Evolutionary conservation across 2,888 invertebrate genomes (phyloP).

Genomic region (Cantharis lateralis): DNA sequence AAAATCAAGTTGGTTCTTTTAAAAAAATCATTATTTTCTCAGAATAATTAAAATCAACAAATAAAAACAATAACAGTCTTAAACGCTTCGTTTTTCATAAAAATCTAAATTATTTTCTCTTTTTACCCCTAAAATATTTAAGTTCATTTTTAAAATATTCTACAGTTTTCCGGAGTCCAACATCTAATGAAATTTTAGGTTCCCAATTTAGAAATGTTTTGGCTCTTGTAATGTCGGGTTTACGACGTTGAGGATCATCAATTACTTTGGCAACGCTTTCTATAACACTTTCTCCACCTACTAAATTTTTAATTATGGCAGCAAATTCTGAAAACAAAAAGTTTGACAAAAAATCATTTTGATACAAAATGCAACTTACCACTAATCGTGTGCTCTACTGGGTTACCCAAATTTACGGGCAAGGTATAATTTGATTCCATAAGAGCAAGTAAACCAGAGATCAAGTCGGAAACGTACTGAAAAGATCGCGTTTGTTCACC

Average conservation of each 20-base stretch:
- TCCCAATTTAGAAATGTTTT: constrained; percentile 86
- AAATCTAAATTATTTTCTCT: neutral
- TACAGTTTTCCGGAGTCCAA: constrained; percentile 89
- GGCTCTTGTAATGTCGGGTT: constrained; percentile 92
- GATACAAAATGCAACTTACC: constrained; percentile 57
- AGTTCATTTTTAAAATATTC: constrained; percentile 93
- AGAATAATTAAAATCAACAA: neutral
- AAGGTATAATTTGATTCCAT: constrained; percentile 93
- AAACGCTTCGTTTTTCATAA: neutral
- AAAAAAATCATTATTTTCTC: neutral
- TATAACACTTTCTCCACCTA: constrained; percentile 86
- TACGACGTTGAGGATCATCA: constrained; percentile 94
- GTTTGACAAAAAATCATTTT: neutral
- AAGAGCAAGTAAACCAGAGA: constrained; percentile 88
- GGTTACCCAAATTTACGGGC: constrained; percentile 97
- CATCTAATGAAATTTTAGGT: constrained; percentile 84
- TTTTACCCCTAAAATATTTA: constrained; percentile 62
- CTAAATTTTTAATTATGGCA: constrained; percentile 78
- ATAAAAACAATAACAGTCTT: neutral
- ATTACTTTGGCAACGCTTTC: constrained; percentile 83
- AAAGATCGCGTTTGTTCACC: constrained; percentile 94
- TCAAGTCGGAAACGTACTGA: constrained; percentile 96
- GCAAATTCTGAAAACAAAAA: constrained; percentile 73
- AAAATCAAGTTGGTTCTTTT: neutral
- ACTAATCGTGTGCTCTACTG: constrained; percentile 95